A percentile compares a stretch with the other conserved stretches of the same genome.
Evolutionary conservation across 2,888 invertebrate genomes (phyloP).

Genomic region (Keiferia lycopersicella): DNA sequence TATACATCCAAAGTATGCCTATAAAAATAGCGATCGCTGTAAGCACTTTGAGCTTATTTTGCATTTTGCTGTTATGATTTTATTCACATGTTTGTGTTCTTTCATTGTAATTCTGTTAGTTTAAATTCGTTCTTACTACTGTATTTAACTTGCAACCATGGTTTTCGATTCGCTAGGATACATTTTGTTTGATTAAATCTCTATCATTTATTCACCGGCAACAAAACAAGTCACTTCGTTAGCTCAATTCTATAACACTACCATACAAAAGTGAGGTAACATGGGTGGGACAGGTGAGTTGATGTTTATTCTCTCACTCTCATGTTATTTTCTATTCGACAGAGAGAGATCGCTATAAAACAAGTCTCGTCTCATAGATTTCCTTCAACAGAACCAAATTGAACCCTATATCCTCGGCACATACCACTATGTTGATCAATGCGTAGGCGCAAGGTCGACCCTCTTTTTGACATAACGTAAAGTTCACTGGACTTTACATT

Average conservation of each 20-base stretch:
- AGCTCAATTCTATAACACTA: neutral
- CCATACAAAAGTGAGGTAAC: neutral
- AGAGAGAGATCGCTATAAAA: slow-evolving; percentile 7
- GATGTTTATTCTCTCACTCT: neutral
- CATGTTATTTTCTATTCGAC: neutral
- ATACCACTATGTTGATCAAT: neutral
- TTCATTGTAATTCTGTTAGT: neutral
- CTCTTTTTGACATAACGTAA: neutral
- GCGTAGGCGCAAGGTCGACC: slow-evolving; percentile 7
- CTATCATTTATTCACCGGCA: neutral
- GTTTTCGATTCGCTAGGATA: neutral
- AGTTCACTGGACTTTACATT: slow-evolving; percentile 9
- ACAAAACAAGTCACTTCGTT: neutral
- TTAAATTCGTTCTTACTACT: neutral
- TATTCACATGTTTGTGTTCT: neutral
- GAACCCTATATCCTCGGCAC: neutral
- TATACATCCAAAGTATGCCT: neutral
- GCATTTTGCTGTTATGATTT: slow-evolving; percentile 11
- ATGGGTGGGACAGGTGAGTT: neutral
- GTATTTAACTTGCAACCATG: neutral
- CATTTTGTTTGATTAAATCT: neutral
- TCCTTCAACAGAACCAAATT: neutral
- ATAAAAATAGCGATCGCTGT: neutral
- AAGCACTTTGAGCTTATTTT: slow-evolving; percentile 11
- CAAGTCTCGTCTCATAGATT: neutral